Conservation (phyloP, 64 coral and sea anemone species). For the Trachythela sp. region DNA sequence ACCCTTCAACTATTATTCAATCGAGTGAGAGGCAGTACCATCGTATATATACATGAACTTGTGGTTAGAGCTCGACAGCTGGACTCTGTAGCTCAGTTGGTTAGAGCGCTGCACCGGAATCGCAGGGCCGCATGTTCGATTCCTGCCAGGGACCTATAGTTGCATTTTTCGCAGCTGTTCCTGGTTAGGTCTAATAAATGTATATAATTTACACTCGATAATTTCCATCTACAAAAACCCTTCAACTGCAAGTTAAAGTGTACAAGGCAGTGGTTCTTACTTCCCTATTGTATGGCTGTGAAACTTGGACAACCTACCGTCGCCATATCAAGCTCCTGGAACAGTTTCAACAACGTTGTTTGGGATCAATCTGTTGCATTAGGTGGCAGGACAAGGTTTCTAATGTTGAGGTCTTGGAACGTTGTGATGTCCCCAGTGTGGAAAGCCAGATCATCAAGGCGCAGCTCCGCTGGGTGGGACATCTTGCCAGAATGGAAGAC, state of each 20-base stretch:
- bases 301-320: conserved; percentile 37
- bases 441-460: neutral
- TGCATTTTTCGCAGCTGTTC: too few species aligned
- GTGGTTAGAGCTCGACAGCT: too few species aligned
- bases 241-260: too few species aligned
- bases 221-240: neutral
- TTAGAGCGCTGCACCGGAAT: too few species aligned
- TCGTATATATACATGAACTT: too few species aligned
- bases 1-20: too few species aligned
- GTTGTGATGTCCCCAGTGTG: neutral
- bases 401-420: neutral
- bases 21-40: too few species aligned
- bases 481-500: neutral
- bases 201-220: too few species aligned
- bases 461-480: neutral
- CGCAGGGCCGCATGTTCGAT: too few species aligned
- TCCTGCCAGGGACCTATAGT: too few species aligned
- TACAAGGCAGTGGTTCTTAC: conserved; percentile 36
- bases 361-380: neutral
- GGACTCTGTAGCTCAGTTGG: too few species aligned
- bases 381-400: conserved; percentile 31
- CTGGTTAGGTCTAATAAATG: too few species aligned
- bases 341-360: neutral
- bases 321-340: conserved; percentile 16
- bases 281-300: conserved; percentile 18